Conservation (phyloP, 1,140 invertebrate genomes). For the Tribolium madens region DNA sequence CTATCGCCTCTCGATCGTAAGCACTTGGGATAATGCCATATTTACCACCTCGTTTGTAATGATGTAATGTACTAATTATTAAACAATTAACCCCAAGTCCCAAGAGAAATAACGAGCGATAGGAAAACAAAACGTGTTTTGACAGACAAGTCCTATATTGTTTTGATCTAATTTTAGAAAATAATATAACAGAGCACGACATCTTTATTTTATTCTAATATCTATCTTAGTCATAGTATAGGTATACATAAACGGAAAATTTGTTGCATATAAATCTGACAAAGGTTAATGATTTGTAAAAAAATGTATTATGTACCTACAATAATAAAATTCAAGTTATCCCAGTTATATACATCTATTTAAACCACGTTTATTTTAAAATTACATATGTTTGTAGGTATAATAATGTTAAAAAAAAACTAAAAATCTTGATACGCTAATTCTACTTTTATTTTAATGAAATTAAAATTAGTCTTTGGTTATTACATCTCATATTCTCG, state of each 20-base stretch:
- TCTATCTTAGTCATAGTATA: neutral
- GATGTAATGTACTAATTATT: too few species aligned
- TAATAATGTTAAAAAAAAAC: too few species aligned
- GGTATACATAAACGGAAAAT: neutral
- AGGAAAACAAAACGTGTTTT: conserved; percentile 26
- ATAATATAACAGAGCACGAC: conserved; percentile 15
- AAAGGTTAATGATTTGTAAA: too few species aligned
- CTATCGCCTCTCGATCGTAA: too few species aligned
- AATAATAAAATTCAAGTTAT: too few species aligned
- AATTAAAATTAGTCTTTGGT: neutral
- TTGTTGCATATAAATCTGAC: neutral
- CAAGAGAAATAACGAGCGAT: conserved; percentile 4
- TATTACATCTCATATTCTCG: neutral
- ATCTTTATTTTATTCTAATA: neutral
- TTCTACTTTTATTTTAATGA: neutral
- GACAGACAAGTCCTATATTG: conserved; percentile 15
- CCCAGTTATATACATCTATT: too few species aligned
- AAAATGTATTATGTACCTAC: too few species aligned
- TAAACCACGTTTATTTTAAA: too few species aligned
- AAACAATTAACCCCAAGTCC: conserved; percentile 31
- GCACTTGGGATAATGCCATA: too few species aligned
- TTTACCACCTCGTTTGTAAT: too few species aligned
- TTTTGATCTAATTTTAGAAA: conserved; percentile 31
- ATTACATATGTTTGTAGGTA: too few species aligned
- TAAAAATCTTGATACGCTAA: too few species aligned